Base-by-base conservation (phyloP, 2,888 invertebrate genomes). In the Drosophila yooni region DNA sequence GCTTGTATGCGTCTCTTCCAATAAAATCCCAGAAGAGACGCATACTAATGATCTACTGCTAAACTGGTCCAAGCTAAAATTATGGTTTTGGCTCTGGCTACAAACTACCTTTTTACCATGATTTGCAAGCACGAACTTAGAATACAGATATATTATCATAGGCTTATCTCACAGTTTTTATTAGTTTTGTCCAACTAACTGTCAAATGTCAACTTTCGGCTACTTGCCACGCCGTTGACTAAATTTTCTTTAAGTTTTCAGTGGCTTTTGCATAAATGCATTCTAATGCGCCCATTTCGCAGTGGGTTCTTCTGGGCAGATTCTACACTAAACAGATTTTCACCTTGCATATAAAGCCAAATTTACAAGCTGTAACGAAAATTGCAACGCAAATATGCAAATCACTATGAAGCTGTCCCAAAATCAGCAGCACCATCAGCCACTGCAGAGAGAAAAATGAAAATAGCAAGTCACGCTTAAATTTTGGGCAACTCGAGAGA, bases 311-410 rank as follows among this genome's bases (percentile, higher is more conserved):
- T 25, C 2, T 15, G 25, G 11, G 27, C 13, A 13, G 27, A 7
- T 27, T 56, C 38, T 43, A 61, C 79, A 76, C 79, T 88, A 83
- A 90, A 88, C 83, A 88, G 89, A 88, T 88, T 88, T 90, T 72
- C 86, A 81, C 86, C 86, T 85, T 73, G 83, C 79, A 77, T 78
- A 85, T 80, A 89, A 74, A 79, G 72, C 68, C 71, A 73, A 82
- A 89, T 86, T 88, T 88, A 83, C 83, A 86, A 83, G 85, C 82
- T 87, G 64, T 70, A 73, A 62, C 65, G 77, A 88, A 90, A 89
- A 88, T 83, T 89, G 81, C 76, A 76, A 73, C 67, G 71, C 76
- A 83, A 87, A 86, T 87, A 87, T 87, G 87, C 90, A 87, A 87
- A 87, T 86, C 73, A 60, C 40, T 13, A 29, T 27, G 57, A 43